These are phyloP conservation scores for Elachura formosa DNA, from an alignment of 2,113 vertebrate genomes.

Conservation along the genomic window DNA sequence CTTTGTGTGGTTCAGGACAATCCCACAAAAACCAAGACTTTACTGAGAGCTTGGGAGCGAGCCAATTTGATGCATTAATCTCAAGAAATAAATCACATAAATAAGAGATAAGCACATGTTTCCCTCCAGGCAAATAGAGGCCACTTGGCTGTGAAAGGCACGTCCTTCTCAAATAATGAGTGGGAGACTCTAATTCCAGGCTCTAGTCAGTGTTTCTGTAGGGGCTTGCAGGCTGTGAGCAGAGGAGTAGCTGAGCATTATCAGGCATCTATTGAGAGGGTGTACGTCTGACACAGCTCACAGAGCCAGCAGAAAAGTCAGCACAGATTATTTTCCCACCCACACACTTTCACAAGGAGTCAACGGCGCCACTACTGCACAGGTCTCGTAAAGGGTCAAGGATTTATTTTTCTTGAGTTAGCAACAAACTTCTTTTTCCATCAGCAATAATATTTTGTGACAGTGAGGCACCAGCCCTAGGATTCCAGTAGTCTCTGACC, in stretches of 20 bases:
- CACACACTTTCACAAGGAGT: conserved; percentile 50
- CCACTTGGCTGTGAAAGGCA: conserved; percentile 60
- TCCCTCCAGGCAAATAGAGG: conserved; percentile 11
- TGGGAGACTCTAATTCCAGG: conserved; percentile 20
- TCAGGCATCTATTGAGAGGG: conserved; percentile 13
- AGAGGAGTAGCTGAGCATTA: conserved; percentile 36
- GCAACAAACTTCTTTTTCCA: background rate
- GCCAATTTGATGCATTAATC: conserved; percentile 44
- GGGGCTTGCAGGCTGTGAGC: background rate
- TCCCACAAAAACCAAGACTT: background rate
- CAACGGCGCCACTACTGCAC: conserved; percentile 23
- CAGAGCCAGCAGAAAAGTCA: conserved; percentile 13
- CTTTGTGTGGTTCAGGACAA: background rate
- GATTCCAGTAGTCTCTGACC: background rate
- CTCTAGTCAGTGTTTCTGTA: background rate
- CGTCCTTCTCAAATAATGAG: conserved; percentile 22
- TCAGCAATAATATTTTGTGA: background rate
- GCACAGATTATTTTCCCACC: conserved; percentile 34
- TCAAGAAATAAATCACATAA: conserved; percentile 42
- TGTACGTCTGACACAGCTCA: background rate
- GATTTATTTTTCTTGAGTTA: conserved; percentile 44
- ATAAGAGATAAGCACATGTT: conserved; percentile 38
- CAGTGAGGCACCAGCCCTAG: background rate
- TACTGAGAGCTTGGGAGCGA: background rate
- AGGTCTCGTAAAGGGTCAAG: conserved; percentile 48